A percentile compares a stretch with the other conserved stretches of the same genome.
These are phyloP conservation scores for Trialeurodes vaporariorum DNA, from an alignment of 1,140 invertebrate species.

Conservation along the genomic window DNA sequence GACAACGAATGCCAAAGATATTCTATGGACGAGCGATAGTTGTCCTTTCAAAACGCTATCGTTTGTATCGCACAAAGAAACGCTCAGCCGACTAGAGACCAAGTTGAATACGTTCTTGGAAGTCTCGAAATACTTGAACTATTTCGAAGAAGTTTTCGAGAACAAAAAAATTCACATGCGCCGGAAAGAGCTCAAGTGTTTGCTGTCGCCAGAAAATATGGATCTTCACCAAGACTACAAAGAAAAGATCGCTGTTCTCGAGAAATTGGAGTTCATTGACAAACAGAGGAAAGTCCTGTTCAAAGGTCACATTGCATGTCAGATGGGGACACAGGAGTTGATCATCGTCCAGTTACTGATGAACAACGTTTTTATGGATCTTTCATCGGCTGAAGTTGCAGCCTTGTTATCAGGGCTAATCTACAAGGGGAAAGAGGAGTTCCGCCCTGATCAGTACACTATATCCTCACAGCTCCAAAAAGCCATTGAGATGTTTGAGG, in stretches of 20 bases:
- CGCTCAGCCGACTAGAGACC: neutral
- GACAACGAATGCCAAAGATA: neutral
- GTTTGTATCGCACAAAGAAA: neutral
- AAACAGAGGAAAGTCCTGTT: constrained; percentile 40
- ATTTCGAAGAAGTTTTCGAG: constrained; percentile 62
- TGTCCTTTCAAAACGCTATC: neutral
- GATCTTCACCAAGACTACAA: constrained; percentile 2
- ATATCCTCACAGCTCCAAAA: constrained; percentile 22
- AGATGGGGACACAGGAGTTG: constrained; percentile 86
- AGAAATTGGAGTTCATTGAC: neutral
- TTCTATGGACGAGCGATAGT: neutral
- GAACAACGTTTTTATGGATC: constrained; percentile 75
- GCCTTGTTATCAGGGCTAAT: constrained; percentile 83
- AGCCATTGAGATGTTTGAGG: constrained; percentile 30
- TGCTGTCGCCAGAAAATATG: constrained; percentile 65
- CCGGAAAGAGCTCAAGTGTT: constrained; percentile 54
- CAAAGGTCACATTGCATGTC: constrained; percentile 89
- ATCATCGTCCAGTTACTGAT: constrained; percentile 94
- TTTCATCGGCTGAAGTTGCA: constrained; percentile 81
- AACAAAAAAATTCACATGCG: constrained; percentile 58
- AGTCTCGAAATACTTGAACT: constrained; percentile 42
- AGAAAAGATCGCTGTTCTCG: neutral
- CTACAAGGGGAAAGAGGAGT: constrained; percentile 65
- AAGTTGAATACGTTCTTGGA: neutral
- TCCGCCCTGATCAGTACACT: neutral